A percentile compares a stretch with the other conserved stretches of the same genome.
These are phyloP conservation scores for Callosobruchus maculatus DNA, from an alignment of 2,888 invertebrate species.

Conservation along the genomic window DNA sequence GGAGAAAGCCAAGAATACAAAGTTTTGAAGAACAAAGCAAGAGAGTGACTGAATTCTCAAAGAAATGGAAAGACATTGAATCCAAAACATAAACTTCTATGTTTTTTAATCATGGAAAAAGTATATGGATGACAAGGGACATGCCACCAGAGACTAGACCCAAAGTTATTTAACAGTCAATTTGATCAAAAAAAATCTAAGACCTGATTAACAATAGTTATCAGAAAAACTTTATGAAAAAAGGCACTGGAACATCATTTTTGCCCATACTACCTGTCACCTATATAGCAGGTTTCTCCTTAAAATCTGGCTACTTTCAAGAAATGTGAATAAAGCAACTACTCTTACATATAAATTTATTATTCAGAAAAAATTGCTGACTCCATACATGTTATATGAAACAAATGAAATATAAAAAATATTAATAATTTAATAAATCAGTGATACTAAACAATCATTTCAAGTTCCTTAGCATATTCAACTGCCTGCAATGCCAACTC, in stretches of 20 bases:
- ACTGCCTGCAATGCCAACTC: slow-evolving; percentile 92
- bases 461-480: slow-evolving; percentile 95
- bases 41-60: slow-evolving; percentile 71
- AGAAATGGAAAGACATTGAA: slow-evolving; percentile 68
- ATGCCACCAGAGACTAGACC: too few species aligned
- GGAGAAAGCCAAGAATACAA: slow-evolving; percentile 80
- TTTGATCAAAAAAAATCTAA: too few species aligned
- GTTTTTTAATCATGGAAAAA: too few species aligned
- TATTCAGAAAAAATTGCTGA: not conserved
- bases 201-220: too few species aligned
- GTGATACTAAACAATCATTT: slow-evolving; percentile 97
- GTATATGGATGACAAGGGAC: too few species aligned
- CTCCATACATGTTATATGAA: not conserved
- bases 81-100: slow-evolving; percentile 40
- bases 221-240: too few species aligned
- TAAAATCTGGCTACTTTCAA: too few species aligned
- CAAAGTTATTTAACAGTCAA: too few species aligned
- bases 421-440: slow-evolving; percentile 67
- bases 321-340: not conserved
- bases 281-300: too few species aligned
- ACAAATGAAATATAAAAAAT: slow-evolving; percentile 51
- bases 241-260: too few species aligned
- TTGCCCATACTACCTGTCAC: too few species aligned
- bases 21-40: slow-evolving; percentile 70
- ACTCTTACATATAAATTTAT: not conserved